These are phyloP conservation scores for Calliphora vicina DNA, from an alignment of 1,140 invertebrate species.

Conservation along the genomic window DNA sequence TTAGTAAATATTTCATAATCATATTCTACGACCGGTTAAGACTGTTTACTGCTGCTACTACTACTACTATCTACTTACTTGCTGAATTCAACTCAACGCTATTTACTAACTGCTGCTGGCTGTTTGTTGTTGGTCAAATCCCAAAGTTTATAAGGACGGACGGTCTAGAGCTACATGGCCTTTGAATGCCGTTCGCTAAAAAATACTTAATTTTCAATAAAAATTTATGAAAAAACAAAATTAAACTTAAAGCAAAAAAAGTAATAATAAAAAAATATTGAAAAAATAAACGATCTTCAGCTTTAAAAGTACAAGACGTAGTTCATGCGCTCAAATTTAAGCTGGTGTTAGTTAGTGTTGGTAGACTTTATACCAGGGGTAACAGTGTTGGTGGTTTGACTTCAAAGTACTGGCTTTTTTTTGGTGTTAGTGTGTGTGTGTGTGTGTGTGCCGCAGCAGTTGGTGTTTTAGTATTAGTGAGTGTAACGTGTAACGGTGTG, in stretches of 20 bases:
- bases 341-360: background rate
- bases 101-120: no score
- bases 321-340: background rate
- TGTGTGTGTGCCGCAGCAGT: background rate
- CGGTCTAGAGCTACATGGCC: background rate
- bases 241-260: background rate
- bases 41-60: no score
- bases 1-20: slow-evolving; percentile 28
- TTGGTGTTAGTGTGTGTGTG: background rate
- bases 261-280: background rate
- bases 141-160: background rate
- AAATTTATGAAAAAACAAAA: background rate
- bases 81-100: no score
- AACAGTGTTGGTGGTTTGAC: no score
- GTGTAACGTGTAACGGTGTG: slow-evolving; percentile 16
- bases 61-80: no score
- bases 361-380: background rate
- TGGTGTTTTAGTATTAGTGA: background rate
- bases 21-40: slow-evolving; percentile 17
- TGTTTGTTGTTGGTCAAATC: background rate
- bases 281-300: background rate
- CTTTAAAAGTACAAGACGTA: background rate
- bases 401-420: background rate
- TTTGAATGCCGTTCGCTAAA: slow-evolving; percentile 25
- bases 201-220: background rate